Conservation (phyloP, 92 coral and sea anemone species). For the Siderastrea radians region DNA sequence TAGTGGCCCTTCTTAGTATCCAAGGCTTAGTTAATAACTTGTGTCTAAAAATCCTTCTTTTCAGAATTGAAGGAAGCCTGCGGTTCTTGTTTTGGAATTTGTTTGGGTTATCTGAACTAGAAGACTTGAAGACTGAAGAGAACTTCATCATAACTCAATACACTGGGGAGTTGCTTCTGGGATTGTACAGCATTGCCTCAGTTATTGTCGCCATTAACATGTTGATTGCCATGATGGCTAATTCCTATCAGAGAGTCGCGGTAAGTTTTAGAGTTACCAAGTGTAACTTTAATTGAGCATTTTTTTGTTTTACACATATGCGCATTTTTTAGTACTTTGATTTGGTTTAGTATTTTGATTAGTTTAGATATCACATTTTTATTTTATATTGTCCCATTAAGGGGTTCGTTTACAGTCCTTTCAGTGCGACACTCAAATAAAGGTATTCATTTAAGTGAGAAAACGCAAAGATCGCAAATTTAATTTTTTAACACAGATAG, state of each 20-base stretch:
- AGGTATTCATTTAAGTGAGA: no score
- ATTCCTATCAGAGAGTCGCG: conserved; percentile 85
- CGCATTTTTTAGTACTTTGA: no score
- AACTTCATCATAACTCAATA: conserved; percentile 78
- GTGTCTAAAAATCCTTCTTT: neutral
- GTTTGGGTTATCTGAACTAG: conserved; percentile 86
- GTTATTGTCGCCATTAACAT: conserved; percentile 90
- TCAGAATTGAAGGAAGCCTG: conserved; percentile 77
- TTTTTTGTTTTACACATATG: no score
- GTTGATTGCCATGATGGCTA: conserved; percentile 98
- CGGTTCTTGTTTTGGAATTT: conserved; percentile 90
- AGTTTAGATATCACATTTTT: no score
- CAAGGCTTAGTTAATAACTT: no score
- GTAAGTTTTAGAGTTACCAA: conserved; percentile 49
- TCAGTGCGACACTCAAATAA: no score
- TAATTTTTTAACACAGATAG: neutral
- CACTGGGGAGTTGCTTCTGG: conserved; percentile 91
- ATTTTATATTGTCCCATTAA: no score
- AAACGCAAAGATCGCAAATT: neutral
- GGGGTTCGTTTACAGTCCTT: no score
- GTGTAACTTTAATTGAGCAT: neutral
- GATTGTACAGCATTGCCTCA: conserved; percentile 81
- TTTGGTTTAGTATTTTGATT: no score
- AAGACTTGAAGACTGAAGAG: conserved; percentile 60
- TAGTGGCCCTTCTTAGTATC: no score